phyloP scores from a whole-genome alignment of 2,888 invertebrate species.

The Timandra comae region DNA sequence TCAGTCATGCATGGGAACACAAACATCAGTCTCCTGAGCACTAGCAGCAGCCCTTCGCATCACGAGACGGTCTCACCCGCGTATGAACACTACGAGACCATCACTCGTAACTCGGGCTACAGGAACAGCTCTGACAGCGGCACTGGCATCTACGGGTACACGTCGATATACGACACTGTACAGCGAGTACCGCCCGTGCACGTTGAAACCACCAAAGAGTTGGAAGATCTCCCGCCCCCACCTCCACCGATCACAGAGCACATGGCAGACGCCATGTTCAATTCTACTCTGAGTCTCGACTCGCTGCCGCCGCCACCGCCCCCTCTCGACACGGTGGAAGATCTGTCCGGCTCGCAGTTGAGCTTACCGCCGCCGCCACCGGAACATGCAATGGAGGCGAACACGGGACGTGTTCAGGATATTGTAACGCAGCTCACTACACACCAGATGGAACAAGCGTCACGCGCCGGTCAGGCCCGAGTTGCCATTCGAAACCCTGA shows the following conservation, averaged over 20 bases:
- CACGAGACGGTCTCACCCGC: conserved; percentile 42
- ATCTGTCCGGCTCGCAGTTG: conserved; percentile 82
- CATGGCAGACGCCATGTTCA: conserved; percentile 75
- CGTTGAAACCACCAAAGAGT: conserved; percentile 45
- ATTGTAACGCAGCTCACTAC: conserved; percentile 59
- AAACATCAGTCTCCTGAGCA: conserved; percentile 28
- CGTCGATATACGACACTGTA: conserved; percentile 67
- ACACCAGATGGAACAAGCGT: conserved; percentile 53
- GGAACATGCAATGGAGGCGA: conserved; percentile 60
- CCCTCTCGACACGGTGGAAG: conserved; percentile 75
- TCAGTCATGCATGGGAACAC: conserved; percentile 34
- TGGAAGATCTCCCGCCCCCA: conserved; percentile 78
- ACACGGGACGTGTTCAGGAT: conserved; percentile 56
- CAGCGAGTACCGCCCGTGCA: conserved; percentile 79
- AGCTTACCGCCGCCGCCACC: conserved; percentile 87
- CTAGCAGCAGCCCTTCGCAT: conserved; percentile 36
- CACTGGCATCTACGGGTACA: conserved; percentile 60
- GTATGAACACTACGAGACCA: conserved; percentile 53
- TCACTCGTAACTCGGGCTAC: conserved; percentile 42
- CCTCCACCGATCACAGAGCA: conserved; percentile 81
- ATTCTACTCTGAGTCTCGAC: conserved; percentile 86
- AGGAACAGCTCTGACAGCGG: conserved; percentile 46
- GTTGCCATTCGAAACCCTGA: conserved; percentile 53
- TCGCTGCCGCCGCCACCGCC: conserved; percentile 90
- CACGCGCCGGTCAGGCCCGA: conserved; percentile 52